phyloP scores from a whole-genome alignment of 2,888 invertebrate genomes.

The Hermaeophaga mercurialis region DNA sequence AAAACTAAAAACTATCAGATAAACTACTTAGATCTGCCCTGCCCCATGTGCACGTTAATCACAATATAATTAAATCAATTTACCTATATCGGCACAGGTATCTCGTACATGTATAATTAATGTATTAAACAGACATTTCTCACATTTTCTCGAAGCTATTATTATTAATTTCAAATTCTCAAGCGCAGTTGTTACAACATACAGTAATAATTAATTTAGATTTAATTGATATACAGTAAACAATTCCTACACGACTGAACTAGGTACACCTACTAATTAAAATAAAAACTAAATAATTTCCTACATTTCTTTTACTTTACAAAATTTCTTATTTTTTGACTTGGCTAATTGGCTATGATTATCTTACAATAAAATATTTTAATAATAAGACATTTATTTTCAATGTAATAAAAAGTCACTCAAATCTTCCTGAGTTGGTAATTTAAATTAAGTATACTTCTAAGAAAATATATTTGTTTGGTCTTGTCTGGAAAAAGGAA shows the following conservation, averaged over 20 bases:
- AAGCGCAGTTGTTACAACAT: not conserved
- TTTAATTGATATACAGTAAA: not conserved
- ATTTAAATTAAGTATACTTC: no score
- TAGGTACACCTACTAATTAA: not conserved
- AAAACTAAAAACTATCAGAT: no score
- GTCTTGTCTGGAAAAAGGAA: no score
- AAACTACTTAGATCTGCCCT: no score
- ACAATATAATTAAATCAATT: not conserved
- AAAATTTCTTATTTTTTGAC: no score
- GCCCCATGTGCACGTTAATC: not conserved
- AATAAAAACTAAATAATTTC: not conserved
- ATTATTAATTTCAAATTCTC: slow-evolving; percentile 1
- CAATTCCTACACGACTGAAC: not conserved
- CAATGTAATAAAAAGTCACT: no score
- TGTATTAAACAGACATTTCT: not conserved
- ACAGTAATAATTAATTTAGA: not conserved
- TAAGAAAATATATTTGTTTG: no score
- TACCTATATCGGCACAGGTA: not conserved
- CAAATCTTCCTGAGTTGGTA: no score
- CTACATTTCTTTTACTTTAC: not conserved
- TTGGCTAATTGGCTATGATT: no score
- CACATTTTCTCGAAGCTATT: slow-evolving; percentile 1
- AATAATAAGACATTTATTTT: no score
- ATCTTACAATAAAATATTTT: no score
- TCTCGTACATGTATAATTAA: not conserved